Base-by-base conservation (phyloP, 1,140 invertebrate genomes). In the Riptortus pedestris region DNA sequence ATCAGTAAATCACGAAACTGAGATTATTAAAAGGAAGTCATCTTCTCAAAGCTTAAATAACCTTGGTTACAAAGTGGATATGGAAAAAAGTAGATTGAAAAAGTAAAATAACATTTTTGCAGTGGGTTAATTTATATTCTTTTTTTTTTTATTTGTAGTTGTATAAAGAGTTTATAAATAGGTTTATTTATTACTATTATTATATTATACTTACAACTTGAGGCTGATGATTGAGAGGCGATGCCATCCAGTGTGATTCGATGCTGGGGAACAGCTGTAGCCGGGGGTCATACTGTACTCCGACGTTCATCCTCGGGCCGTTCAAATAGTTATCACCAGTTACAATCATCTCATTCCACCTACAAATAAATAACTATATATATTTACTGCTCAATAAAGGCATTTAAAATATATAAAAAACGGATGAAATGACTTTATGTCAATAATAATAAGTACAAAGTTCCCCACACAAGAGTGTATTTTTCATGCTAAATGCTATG, bases 321-420 rank as follows among this genome's bases (percentile, higher is more conserved):
- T 26, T 55, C 2, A 26, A 55, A 24, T 55, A 55, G 2, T 16
- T 55, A 26, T 55, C 51, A 24, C 20, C 18, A 9, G 51, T 26
- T 55, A 55, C 26, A 26, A 55, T 55, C 51, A 55, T 55, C 51
- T 55, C 51, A 55, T 26, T 24, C 18, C 51, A 24, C 7, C 51
- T 24, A 55, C 26, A 27, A 22, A 9, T 24, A 55, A 26, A 55
- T 55, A 55, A 22, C 2, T 24, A 22, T 7, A 52, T 5, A 20
- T 52, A 52, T 52, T 20, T 52, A 52, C 24, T 52, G 48, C 22
- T 20, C 12, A 24, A 20, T 20, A 20, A 52, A 22, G 4, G 48
- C 2, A 45, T 1, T n/a, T 45, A n/a, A 18, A n/a, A 2, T 45
- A 11, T 45, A 45, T n/a, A 22, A 18, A 5, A 24, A 55, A 2